Base-by-base conservation (phyloP, 2,888 invertebrate genomes). In the Crepidodera aurea region DNA sequence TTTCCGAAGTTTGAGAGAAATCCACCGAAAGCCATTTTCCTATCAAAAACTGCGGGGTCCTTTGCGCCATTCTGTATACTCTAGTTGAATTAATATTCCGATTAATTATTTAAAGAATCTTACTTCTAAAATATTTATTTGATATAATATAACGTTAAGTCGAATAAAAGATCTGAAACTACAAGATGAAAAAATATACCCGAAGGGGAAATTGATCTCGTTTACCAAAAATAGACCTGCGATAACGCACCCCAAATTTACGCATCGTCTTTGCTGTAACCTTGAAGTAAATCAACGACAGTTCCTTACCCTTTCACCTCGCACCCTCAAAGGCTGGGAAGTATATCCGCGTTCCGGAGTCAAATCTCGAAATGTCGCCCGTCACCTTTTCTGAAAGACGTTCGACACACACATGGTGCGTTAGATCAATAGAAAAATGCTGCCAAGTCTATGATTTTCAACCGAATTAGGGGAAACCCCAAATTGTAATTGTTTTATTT, bases 301-400 rank as follows among this genome's bases (percentile, higher is more conserved):
- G 29, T 29, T 29, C 34, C 34, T 34, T 34, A 13, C 12, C 34
- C 34, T 10, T n/a, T 32, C 4, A 8, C 8, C 10, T 4, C n/a
- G 6, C 29, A 29, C 34, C 34, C 34, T n/a, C 13, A 6, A 6
- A 8, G 1, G 10, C 3, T 6, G 29, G n/a, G 32, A 13, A 2
- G 40, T 4, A 40, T 18, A 18, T 40, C 40, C 40, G 40, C 40
- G 40, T 40, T 40, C 40, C 18, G 40, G 18, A 37, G 5, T 37
- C 13, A 37, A 13, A 5, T 12, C 37, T 40, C 16, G 12, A 40
- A 40, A 40, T 40, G 16, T 40, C 40, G 18, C 5, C 37, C 3
- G 37, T 8, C 2, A 40, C 40, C 40, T 40, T 10, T 18, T 18
- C 8, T 3, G 32, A 32, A 32, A 32, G 32, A 32, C 12, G 12